phyloP scores from a whole-genome alignment of 2,888 invertebrate species.

The Dryococelus australis region DNA sequence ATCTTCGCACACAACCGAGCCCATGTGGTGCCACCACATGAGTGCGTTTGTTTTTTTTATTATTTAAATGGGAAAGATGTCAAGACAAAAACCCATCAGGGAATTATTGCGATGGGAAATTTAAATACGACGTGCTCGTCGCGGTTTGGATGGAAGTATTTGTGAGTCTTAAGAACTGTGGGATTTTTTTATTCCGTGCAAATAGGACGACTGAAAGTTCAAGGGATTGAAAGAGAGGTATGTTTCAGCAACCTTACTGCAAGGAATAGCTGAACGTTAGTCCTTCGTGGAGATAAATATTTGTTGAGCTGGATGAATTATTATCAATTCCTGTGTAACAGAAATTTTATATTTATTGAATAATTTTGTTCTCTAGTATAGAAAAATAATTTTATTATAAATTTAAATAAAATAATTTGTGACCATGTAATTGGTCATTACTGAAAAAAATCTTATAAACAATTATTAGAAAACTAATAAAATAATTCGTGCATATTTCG shows the following conservation, averaged over 20 bases:
- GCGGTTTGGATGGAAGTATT: background rate
- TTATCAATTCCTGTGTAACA: no score
- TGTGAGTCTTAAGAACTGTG: conserved; percentile 23
- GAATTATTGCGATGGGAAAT: background rate
- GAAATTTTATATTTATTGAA: no score
- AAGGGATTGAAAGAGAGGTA: background rate
- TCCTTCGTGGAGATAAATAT: background rate
- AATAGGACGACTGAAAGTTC: background rate
- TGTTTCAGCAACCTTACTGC: background rate
- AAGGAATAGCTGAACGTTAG: background rate
- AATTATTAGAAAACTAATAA: no score
- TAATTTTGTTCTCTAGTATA: no score
- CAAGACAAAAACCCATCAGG: background rate
- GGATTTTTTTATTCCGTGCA: conserved; percentile 13
- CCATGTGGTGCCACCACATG: background rate
- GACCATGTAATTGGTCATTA: no score
- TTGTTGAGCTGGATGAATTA: no score
- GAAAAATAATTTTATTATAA: no score
- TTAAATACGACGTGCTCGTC: conserved; percentile 11
- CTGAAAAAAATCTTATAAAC: no score
- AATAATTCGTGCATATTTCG: no score
- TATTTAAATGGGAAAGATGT: background rate
- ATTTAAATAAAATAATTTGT: no score
- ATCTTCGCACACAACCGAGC: background rate
- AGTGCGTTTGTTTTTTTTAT: conserved; percentile 19